Evolutionary conservation across 2,113 vertebrate species (phyloP).

Genomic region (Panthera leo): DNA sequence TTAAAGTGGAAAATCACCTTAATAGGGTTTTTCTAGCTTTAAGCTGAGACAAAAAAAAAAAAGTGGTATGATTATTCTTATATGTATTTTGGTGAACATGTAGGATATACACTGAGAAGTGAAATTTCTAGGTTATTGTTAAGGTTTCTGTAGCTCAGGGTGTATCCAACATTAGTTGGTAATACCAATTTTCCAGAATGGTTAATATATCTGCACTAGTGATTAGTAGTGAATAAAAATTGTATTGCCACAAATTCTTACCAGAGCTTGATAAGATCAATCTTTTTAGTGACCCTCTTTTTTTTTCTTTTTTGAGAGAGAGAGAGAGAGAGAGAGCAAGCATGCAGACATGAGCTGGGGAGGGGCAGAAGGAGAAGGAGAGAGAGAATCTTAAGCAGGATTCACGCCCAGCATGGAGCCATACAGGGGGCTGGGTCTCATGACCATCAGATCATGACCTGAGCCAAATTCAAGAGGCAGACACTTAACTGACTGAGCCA

Average conservation of each 20-base stretch:
- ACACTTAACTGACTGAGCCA: too few species aligned
- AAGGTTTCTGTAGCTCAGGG: neutral
- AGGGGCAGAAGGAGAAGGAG: too few species aligned
- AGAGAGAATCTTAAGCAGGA: too few species aligned
- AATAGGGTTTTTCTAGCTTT: neutral
- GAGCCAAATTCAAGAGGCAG: too few species aligned
- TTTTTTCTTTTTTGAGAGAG: too few species aligned
- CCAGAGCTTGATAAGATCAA: neutral
- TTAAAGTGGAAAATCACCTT: neutral
- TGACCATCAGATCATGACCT: too few species aligned
- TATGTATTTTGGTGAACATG: neutral
- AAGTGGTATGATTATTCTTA: neutral
- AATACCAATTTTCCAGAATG: neutral
- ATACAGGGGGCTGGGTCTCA: too few species aligned
- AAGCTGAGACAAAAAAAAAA: neutral
- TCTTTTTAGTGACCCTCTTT: neutral
- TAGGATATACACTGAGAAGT: neutral
- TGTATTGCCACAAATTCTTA: neutral
- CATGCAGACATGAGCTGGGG: too few species aligned
- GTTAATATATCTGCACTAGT: neutral
- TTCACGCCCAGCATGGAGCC: too few species aligned
- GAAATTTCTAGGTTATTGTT: neutral
- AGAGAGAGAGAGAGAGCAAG: too few species aligned
- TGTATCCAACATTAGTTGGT: neutral
- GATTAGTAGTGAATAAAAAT: neutral